These are phyloP conservation scores for Babyrousa celebensis DNA, from an alignment of 2,797 vertebrate species.

Conservation along the genomic window DNA sequence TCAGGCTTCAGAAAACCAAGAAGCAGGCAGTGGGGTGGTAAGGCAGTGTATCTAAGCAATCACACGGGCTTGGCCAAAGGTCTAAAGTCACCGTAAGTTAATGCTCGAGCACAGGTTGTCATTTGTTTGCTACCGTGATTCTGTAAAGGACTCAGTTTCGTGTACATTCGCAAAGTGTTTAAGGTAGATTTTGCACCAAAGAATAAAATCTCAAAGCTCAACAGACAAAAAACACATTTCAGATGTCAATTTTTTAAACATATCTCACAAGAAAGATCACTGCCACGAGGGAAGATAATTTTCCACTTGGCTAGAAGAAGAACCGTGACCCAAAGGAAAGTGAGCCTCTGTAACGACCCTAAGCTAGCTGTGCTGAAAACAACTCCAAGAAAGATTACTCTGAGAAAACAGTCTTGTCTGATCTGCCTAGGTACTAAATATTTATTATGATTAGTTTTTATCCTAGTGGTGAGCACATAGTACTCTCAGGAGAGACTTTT, in stretches of 20 bases:
- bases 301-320: not conserved
- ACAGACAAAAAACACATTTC: constrained; percentile 53
- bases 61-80: not conserved
- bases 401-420: constrained; percentile 1
- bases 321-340: not conserved
- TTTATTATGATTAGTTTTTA: not conserved
- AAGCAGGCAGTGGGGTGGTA: not conserved
- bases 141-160: not conserved
- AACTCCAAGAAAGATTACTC: not conserved
- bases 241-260: constrained; percentile 56
- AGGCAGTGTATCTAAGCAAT: not conserved
- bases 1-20: constrained; percentile 58
- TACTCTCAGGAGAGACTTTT: constrained; percentile 19
- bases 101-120: not conserved
- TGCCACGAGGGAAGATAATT: not conserved
- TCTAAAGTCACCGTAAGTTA: constrained; percentile 22
- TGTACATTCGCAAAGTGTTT: not conserved
- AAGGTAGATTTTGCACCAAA: constrained; percentile 44
- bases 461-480: not conserved
- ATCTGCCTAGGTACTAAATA: not conserved
- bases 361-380: not conserved
- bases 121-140: not conserved
- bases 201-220: constrained; percentile 55
- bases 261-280: not conserved
- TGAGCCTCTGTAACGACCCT: not conserved